Base-by-base conservation (phyloP, 2,113 vertebrate genomes). In the Sarotherodon lohbergeri region DNA sequence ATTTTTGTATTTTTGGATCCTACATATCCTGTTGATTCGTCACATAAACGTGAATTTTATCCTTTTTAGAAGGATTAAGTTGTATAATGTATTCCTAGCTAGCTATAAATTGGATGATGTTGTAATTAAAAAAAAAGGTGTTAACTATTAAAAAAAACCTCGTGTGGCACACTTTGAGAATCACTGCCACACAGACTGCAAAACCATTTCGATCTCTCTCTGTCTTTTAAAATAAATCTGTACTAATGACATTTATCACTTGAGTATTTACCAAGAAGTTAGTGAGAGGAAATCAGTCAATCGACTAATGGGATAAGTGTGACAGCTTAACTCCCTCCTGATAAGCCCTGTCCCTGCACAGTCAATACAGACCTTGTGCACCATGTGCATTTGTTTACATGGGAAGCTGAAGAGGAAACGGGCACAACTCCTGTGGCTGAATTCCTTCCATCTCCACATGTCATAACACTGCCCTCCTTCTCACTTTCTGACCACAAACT, bases 301-400 rank as follows among this genome's bases (percentile, higher is more conserved):
- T 43, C 1, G 9, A 59, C 29, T 59, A 32, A 13, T 12, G 4
- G 5, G 52, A 68, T 36, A 83, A 84, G 52, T 4, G 16, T 61
- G 63, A 90, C 6, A 32, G 59, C 32, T 76, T n/a, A 80, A 76
- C 76, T 79, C 17, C 9, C 14, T 61, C 78, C n/a, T 6, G 50
- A 84, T 83, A 78, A 90, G 81, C 22, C 22, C 76, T 3, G 6
- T 39, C 52, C 16, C 71, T 32, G 29, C 71, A 43, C 19, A 4
- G 5, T 85, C 57, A 61, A 57, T 4, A 11, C 52, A 6, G 59
- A 19, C 4, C 61, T 19, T 16, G 5, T 8, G 14, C 54, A 73
- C 79, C 92, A 92, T 43, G 94, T 93, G 94, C 85, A 16, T 94
- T n/a, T 94, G 91, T 94, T 93, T 94, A 94, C 94, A 89, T 83